Percentiles rank a stretch among this genome's conserved stretches.
phyloP scores from a whole-genome alignment of 1,140 invertebrate genomes.

The Thaumetopoea pityocampa region DNA sequence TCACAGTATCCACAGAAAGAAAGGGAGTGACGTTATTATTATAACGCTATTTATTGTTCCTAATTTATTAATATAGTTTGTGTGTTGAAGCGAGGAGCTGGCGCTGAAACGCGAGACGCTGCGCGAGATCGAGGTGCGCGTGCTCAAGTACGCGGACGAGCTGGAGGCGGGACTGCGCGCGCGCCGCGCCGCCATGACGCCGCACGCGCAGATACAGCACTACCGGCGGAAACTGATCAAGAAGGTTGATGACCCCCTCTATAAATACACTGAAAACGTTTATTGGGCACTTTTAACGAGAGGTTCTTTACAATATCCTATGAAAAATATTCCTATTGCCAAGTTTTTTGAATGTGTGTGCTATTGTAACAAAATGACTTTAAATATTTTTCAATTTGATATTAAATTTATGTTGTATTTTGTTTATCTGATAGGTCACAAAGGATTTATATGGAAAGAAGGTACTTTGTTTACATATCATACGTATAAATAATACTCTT shows the following conservation, averaged over 20 bases:
- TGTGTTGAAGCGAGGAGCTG: constrained; percentile 64
- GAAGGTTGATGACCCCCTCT: constrained; percentile 77
- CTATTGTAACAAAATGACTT: too few relatives aligned
- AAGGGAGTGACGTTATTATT: too few relatives aligned
- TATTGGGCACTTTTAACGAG: neutral
- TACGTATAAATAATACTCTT: too few relatives aligned
- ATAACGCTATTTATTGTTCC: neutral
- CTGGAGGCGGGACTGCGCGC: constrained; percentile 89
- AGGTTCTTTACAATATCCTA: too few relatives aligned
- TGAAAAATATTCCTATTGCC: too few relatives aligned
- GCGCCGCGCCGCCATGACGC: constrained; percentile 86
- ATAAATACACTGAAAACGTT: neutral
- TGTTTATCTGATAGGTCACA: too few relatives aligned
- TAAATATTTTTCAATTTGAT: too few relatives aligned
- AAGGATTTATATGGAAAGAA: too few relatives aligned
- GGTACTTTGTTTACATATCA: too few relatives aligned
- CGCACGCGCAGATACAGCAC: constrained; percentile 91
- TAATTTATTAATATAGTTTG: constrained; percentile 7
- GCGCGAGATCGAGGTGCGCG: constrained; percentile 95
- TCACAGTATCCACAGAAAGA: too few relatives aligned
- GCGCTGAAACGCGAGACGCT: constrained; percentile 86
- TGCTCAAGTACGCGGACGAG: constrained; percentile 97
- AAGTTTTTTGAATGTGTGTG: too few relatives aligned
- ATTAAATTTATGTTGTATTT: too few relatives aligned
- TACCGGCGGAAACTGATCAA: constrained; percentile 93